Evolutionary conservation across 2,888 invertebrate genomes (phyloP), one percentile per base, ranked within the genome.

Genomic region (Caenorhabditis sp.): DNA sequence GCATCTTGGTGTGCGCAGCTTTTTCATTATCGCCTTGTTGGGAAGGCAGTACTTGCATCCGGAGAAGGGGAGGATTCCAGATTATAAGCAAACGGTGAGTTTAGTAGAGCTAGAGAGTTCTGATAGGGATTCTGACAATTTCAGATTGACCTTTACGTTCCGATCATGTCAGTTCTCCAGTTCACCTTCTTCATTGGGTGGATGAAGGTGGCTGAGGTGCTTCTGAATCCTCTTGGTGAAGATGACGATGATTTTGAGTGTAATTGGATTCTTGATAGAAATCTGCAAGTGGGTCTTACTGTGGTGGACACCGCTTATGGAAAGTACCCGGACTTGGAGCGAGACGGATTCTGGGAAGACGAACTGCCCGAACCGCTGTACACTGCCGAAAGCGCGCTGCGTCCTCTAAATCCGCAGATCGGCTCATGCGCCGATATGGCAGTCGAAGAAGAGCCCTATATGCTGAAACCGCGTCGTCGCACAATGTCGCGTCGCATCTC

Each of bases 191-290:
- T 83, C 66, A 78, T 85, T 26, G 85, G 85, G 4, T 85, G 85
- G 85, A 82, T 84, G 78, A 85, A 85, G 69, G 85, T 75, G n/a
- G 84, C 84, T 31, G 83, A 85, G 64, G 84, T 85, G 31, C 63
- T 84, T 31, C 59, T 84, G 53, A 84, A 84, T 67, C 85, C 85
- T 1, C 65, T 85, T 5, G 83, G 83, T 14, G 81, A 82, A 38
- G 83, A 85, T 63, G 83, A 85, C 57, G 85, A 85, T 53, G 85
- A 85, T 67, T 84, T 86, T 57, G 85, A 86, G 53, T 76, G 78
- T 26, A 86, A 86, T 70, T 86, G 81, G 77, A 83, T 85, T 26
- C 60, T 85, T 25, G 85, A 85, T 65, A 75, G 85, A 52, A 84
- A 85, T 61, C 69, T 84, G 2, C 83, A 84, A 67, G 80, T 82